Base-by-base conservation (phyloP, 2,888 invertebrate species). In the Lottia gigantea region DNA sequence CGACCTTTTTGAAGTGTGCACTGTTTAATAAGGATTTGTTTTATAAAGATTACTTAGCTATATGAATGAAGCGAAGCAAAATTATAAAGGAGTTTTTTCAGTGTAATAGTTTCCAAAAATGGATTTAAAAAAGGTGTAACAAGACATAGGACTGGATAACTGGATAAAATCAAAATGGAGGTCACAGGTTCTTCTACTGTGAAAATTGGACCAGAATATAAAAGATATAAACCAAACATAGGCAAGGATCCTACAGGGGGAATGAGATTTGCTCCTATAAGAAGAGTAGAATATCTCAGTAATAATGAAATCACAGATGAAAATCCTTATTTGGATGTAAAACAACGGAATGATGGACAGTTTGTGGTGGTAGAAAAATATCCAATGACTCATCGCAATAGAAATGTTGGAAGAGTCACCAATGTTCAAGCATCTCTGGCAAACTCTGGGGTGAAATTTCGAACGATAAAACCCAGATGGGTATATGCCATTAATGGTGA, bases 331-430 rank as follows among this genome's bases (percentile, higher is more conserved):
- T 78, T 82, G 47, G 67, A 79, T 2, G 80, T 82, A 11, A 77
- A 81, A 47, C 78, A 79, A 64, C 75, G 76, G n/a, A 71, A 64
- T 49, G 75, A 82, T 74, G 82, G 82, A 3, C 77, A 80, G 25
- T 83, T 79, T 71, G 80, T 82, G 23, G 82, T 82, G 19, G 75
- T 83, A 11, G 83, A 82, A 67, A 80, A 82, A 67, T 73, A 80
- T 40, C 82, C 83, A 1, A 68, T 62, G 45, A 16, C 61, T 66
- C 14, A 66, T 46, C 46, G 69, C 63, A 46, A 47, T 65, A 3
- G 61, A 25, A 15, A 62, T 66, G n/a, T 62, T 64, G 23, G 45
- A 67, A 26, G 64, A 61, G 12, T 65, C 49, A 25, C 40, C 46
- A 40, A 68, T 45, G 19, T 69, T 71, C 15, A 64, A 65, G 64